Evolutionary conservation across 2,113 vertebrate genomes (phyloP).

Genomic region (Mastomys coucha): DNA sequence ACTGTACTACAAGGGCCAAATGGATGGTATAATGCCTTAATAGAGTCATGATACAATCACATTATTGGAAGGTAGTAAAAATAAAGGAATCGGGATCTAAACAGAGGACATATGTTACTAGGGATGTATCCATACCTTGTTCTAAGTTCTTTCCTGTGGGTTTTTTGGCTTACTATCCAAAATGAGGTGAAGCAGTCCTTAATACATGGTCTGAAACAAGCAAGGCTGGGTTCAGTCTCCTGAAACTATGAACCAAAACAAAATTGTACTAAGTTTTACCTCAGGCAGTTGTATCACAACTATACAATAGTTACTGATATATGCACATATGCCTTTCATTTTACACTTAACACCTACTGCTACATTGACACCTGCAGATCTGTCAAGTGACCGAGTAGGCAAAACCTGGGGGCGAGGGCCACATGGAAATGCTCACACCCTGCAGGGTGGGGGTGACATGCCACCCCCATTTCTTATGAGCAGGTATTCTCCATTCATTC

Average conservation of each 20-base stretch:
- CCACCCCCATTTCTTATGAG: background rate
- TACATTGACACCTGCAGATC: background rate
- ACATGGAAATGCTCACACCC: accelerated
- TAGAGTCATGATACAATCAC: no score
- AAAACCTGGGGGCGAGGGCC: background rate
- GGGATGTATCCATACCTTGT: background rate
- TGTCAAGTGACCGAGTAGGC: background rate
- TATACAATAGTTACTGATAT: background rate
- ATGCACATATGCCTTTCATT: background rate
- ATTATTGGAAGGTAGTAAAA: background rate
- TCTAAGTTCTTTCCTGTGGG: background rate
- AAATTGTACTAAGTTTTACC: background rate
- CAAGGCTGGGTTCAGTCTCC: background rate
- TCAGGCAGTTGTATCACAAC: background rate
- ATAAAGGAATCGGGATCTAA: background rate
- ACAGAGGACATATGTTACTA: background rate
- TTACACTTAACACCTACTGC: background rate
- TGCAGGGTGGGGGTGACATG: accelerated
- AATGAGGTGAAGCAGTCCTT: background rate
- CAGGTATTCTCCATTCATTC: background rate
- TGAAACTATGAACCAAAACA: background rate
- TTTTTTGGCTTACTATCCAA: background rate
- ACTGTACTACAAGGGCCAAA: background rate
- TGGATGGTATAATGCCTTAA: background rate
- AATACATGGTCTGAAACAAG: background rate